Base-by-base conservation (phyloP, 2,797 vertebrate species). In the Lepilemur ruficaudatus region DNA sequence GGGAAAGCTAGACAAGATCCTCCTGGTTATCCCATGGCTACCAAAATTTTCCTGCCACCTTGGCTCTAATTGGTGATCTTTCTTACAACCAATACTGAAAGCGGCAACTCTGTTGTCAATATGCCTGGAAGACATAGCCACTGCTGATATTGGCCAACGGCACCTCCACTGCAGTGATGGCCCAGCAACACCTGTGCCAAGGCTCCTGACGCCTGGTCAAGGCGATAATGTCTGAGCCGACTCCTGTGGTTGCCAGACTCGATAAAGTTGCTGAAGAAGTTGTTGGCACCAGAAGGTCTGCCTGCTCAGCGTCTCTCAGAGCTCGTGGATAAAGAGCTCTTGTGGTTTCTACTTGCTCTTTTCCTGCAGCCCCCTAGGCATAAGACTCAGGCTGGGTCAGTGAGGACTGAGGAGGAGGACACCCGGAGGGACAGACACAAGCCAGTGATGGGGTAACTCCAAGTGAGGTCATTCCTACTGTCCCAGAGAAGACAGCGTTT, bases 221-320 rank as follows among this genome's bases (percentile, higher is more conserved):
- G 50, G 41, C 0, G 0, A 22, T 14, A 20, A 41, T 9, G 65
- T 93, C 83, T 52, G 35, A 78, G 65, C 46, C 0, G 15, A 55
- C 13, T 22, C 75, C 73, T 35, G 75, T 46, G 69, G 73, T 13
- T 86, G 69, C 82, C 81, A 63, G 20, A 38, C 43, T 55, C 75
- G 35, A 59, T 38, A 23, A 30, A 76, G 83, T 57, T 35, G 86
- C 89, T 46, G 91, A 87, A 50, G 93, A 75, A 76, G 57, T 70
- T 41, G 63, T 20, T 67, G 89, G 91, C 41, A 8, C 65, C 70
- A 11, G 67, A 38, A 57, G 13, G 46, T 50, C 30, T 84, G 94
- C 2, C 0, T 35, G 72, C 86, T 93, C 52, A 43, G 79, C 2
- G 0, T 73, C 79, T 94, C 76, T n/a, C 32, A 1, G 43, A 73